phyloP scores from a whole-genome alignment of 2,888 invertebrate genomes.

The Zaprionus obscuricornis region DNA sequence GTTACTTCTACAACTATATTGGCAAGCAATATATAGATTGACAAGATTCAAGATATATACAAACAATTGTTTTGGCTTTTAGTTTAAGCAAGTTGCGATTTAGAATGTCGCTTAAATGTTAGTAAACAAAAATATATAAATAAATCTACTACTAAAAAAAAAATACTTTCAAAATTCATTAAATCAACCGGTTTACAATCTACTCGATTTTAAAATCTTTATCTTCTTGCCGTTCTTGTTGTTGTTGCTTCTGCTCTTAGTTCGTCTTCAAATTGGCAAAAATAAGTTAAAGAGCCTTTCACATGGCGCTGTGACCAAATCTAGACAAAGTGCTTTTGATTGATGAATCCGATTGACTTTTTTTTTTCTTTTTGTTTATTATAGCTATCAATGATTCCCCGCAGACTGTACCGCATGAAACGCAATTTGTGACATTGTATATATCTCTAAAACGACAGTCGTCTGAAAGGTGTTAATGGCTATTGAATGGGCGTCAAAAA shows the following conservation, averaged over 20 bases:
- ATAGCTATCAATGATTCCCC: no score
- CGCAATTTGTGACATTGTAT: slow-evolving; percentile 23
- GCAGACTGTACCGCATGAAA: neutral
- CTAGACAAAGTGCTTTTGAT: slow-evolving; percentile 54
- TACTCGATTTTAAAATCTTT: slow-evolving; percentile 3
- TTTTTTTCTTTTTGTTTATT: no score
- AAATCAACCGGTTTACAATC: slow-evolving; percentile 67
- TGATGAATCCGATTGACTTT: slow-evolving; percentile 60
- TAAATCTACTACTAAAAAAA: slow-evolving; percentile 53
- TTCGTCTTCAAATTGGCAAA: slow-evolving; percentile 52
- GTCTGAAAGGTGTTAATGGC: slow-evolving; percentile 34
- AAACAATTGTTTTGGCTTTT: slow-evolving; percentile 21
- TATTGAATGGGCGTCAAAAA: slow-evolving; percentile 26
- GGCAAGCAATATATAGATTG: neutral
- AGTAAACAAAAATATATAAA: slow-evolving; percentile 41
- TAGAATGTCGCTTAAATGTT: slow-evolving; percentile 32
- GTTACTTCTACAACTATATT: slow-evolving; percentile 1
- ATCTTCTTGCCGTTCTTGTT: slow-evolving; percentile 12
- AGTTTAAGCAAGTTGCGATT: slow-evolving; percentile 1
- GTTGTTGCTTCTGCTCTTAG: slow-evolving; percentile 6
- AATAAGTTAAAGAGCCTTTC: slow-evolving; percentile 44
- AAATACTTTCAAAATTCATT: slow-evolving; percentile 66
- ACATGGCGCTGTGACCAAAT: slow-evolving; percentile 13
- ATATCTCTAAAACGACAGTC: no score
- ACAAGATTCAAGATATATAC: slow-evolving; percentile 36